Percentiles rank a stretch among this genome's conserved stretches.
These are phyloP conservation scores for Sebastolobus altivelis DNA, from an alignment of 2,797 vertebrate species.

Conservation along the genomic window DNA sequence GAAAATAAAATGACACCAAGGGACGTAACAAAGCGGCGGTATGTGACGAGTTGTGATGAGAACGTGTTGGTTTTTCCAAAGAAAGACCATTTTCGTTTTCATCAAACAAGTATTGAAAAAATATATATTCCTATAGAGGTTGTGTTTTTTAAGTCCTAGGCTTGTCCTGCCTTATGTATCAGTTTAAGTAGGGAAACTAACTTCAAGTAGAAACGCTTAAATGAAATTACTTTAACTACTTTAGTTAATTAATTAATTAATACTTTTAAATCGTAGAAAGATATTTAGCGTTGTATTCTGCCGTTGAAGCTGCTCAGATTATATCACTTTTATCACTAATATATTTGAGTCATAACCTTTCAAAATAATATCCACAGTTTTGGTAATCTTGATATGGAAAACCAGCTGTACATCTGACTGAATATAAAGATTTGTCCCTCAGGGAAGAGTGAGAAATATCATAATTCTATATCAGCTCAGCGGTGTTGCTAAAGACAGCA, in stretches of 20 bases:
- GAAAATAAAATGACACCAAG: too few relatives aligned
- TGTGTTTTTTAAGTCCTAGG: neutral
- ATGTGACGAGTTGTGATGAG: too few relatives aligned
- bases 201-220: neutral
- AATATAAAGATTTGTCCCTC: slow-evolving; percentile 1
- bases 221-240: too few relatives aligned
- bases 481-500: neutral
- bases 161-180: neutral
- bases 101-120: neutral
- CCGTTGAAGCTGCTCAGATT: neutral
- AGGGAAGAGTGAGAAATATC: neutral
- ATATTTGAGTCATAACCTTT: slow-evolving; percentile 14
- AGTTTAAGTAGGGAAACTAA: neutral
- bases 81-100: neutral
- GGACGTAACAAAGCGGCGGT: too few relatives aligned
- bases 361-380: slow-evolving; percentile 9
- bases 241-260: too few relatives aligned
- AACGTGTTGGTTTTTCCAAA: neutral
- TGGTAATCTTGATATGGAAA: slow-evolving; percentile 8
- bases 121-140: neutral
- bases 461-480: slow-evolving; percentile 14
- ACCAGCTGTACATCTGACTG: neutral
- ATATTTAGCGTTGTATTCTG: too few relatives aligned
- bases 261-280: too few relatives aligned
- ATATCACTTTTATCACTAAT: neutral